Base-by-base conservation (phyloP, 2,888 invertebrate species). In the Tholera decimalis region DNA sequence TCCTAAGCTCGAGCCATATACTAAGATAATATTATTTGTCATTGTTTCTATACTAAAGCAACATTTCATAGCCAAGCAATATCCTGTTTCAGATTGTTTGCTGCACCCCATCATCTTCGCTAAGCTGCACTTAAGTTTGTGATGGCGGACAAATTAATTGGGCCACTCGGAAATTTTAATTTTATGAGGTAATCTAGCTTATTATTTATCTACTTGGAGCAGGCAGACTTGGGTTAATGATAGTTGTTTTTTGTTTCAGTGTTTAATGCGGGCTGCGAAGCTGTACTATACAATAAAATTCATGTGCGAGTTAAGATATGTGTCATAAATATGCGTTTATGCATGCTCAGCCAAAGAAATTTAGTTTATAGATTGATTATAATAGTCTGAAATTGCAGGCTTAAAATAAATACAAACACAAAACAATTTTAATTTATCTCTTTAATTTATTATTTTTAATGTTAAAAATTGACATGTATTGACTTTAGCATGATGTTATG, bases 41-140 rank as follows among this genome's bases (percentile, higher is more conserved):
- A 39, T 39, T 44, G 33, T 57, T 33, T 15, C 30, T 35, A 13
- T 62, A 5, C 15, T 62, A 33, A 28, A 35, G 43, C 37, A 72
- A 47, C 51, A 56, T 43, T 56, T 33, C 51, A 61, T 35, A 70
- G 63, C 77, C 65, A 53, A 72, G 83, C 79, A 87, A 87, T 89
- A 88, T 87, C 85, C 85, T 82, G 84, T 82, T 84, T 63, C 71
- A 78, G 79, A 77, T 82, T 86, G 84, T 85, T 85, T 87, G 76
- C 74, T 59, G 60, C 56, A 63, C 75, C 65, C 24, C 77, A 85
- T 82, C 83, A 74, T 83, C 72, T 73, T 74, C 73, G 78, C 78
- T 84, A 73, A 71, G 57, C 77, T 83, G 83, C 84, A 85, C 83
- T 85, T 76, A 70, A 78, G 80, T 65, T 62, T 86, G 76, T 74